Percentiles rank a stretch among this genome's conserved stretches.
phyloP scores from a whole-genome alignment of 1,140 invertebrate genomes.

The Metopolophium dirhodum region DNA sequence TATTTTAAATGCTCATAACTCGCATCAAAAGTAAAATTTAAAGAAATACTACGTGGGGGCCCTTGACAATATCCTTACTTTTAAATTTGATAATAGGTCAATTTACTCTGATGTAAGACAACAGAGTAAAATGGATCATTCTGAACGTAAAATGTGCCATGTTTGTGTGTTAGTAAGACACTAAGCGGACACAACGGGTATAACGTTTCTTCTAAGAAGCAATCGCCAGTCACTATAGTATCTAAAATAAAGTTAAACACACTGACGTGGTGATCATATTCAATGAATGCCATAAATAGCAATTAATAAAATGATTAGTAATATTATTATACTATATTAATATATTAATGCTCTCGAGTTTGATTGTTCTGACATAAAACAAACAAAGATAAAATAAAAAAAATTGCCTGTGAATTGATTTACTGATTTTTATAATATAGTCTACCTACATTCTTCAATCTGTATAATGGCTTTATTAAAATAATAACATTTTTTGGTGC shows the following conservation, averaged over 20 bases:
- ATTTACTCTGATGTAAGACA: not conserved
- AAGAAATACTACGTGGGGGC: not conserved
- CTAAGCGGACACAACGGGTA: not conserved
- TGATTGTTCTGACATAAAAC: constrained; percentile 3
- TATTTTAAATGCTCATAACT: not conserved
- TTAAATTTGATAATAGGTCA: not conserved
- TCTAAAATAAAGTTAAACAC: not conserved
- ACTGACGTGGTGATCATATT: not conserved
- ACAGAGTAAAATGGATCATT: not conserved
- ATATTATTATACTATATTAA: not conserved
- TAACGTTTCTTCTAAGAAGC: not conserved
- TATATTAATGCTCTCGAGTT: not conserved
- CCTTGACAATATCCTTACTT: not conserved
- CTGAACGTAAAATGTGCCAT: not conserved
- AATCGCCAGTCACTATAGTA: not conserved
- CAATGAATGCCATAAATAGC: not conserved
- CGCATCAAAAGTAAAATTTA: not conserved
- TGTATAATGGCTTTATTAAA: not conserved
- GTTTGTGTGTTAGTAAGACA: not conserved
- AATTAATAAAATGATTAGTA: constrained; percentile 5
- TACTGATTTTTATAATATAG: not conserved
- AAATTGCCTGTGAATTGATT: not conserved
- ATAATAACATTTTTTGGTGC: not conserved
- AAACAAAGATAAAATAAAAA: not conserved
- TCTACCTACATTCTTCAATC: not conserved